Percentiles rank a stretch among this genome's conserved stretches.
Evolutionary conservation across 1,140 invertebrate species (phyloP).

Genomic region (Meloidogyne chitwoodi): DNA sequence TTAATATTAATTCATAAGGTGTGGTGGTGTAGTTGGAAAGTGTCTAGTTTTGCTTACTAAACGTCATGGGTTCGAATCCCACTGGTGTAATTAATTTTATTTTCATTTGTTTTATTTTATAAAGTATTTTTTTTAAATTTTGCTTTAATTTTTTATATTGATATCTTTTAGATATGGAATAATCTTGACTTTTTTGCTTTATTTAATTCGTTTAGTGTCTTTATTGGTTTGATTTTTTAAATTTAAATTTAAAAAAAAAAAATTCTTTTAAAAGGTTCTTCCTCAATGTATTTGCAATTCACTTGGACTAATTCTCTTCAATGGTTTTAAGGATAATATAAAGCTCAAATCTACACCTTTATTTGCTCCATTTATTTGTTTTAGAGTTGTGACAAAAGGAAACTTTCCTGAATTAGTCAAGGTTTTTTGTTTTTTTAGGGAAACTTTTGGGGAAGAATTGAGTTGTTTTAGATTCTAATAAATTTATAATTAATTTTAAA

Average conservation of each 20-base stretch:
- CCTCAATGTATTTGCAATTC: conserved; percentile 81
- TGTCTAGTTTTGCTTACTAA: too few relatives aligned
- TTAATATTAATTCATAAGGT: too few relatives aligned
- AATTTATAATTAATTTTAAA: too few relatives aligned
- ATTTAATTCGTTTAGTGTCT: conserved; percentile 75
- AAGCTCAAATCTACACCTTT: conserved; percentile 76
- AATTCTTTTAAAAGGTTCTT: conserved; percentile 63
- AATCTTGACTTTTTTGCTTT: conserved; percentile 68
- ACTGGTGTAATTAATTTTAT: neutral
- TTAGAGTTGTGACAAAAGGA: conserved; percentile 87
- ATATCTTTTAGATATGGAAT: conserved; percentile 58
- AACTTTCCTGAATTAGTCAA: conserved; percentile 84
- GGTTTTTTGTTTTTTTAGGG: conserved; percentile 28
- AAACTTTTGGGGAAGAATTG: conserved; percentile 7
- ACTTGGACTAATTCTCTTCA: conserved; percentile 81
- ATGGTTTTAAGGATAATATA: conserved; percentile 89
- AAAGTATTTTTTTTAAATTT: too few relatives aligned
- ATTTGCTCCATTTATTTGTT: conserved; percentile 87
- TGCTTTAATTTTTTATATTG: too few relatives aligned
- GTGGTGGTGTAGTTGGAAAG: too few relatives aligned
- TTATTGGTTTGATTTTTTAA: conserved; percentile 65
- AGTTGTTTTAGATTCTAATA: too few relatives aligned
- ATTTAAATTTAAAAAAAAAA: neutral
- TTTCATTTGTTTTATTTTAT: neutral
- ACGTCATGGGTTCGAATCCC: neutral